Percentiles rank a stretch among this genome's conserved stretches.
Conservation (phyloP, 1,140 invertebrate species). For the Drosophila pectinifera region DNA sequence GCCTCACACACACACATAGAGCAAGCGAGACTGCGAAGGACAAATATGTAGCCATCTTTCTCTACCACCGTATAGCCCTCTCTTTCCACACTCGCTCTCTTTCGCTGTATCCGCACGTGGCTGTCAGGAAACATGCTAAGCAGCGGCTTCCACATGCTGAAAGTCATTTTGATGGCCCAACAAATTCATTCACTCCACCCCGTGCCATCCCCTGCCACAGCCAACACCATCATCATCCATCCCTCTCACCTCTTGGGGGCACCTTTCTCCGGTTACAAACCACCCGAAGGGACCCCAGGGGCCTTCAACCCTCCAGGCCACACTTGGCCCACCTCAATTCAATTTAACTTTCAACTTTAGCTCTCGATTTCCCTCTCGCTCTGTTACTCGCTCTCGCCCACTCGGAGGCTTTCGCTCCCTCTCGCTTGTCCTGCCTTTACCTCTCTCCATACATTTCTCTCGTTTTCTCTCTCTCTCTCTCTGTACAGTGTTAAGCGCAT, state of each 20-base stretch:
- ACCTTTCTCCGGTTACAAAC: conserved; percentile 35
- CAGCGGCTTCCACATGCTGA: conserved; percentile 81
- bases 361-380: conserved; percentile 31
- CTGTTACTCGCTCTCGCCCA: conserved; percentile 1
- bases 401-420: conserved; percentile 14
- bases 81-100: conserved; percentile 31
- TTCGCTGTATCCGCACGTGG: conserved; percentile 67
- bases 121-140: conserved; percentile 80
- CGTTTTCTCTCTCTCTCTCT: conserved; percentile 1
- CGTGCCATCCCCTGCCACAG: conserved; percentile 9
- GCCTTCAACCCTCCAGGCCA: conserved; percentile 63
- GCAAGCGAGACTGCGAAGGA: conserved; percentile 27
- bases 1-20: conserved; percentile 4
- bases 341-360: conserved; percentile 79
- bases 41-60: conserved; percentile 9
- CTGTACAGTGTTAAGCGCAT: conserved; percentile 37
- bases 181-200: conserved; percentile 55
- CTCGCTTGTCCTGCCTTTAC: conserved; percentile 1
- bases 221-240: conserved; percentile 4
- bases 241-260: conserved; percentile 14
- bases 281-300: conserved; percentile 62
- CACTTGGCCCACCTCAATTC: conserved; percentile 64
- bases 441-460: neutral
- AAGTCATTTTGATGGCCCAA: conserved; percentile 69
- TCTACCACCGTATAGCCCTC: conserved; percentile 8